These are phyloP conservation scores for Limnephilus lunatus DNA, from an alignment of 2,888 invertebrate genomes.

Conservation along the genomic window DNA sequence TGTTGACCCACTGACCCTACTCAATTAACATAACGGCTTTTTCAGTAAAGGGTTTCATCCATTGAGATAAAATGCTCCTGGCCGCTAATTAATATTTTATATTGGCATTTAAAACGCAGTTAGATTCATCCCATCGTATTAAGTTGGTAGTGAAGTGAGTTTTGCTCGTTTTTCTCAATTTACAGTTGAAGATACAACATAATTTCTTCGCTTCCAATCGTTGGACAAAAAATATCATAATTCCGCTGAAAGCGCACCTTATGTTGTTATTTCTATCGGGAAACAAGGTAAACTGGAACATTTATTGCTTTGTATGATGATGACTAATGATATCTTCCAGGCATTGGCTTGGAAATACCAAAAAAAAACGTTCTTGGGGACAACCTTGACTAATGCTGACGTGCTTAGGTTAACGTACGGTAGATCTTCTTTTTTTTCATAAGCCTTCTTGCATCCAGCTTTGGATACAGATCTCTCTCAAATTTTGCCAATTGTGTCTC, in stretches of 20 bases:
- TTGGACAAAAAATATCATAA: neutral
- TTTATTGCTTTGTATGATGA: neutral
- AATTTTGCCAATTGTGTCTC: too few relatives aligned
- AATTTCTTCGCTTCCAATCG: neutral
- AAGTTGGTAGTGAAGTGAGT: neutral
- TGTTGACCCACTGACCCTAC: too few relatives aligned
- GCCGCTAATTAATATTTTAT: neutral
- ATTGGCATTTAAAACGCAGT: neutral
- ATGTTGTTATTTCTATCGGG: neutral
- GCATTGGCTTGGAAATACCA: neutral
- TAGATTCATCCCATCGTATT: neutral
- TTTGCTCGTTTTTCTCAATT: neutral
- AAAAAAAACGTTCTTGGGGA: neutral
- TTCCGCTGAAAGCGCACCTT: neutral
- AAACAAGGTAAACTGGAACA: neutral
- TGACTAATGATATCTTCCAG: neutral
- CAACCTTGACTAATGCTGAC: neutral
- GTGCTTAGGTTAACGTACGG: neutral
- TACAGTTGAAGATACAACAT: neutral
- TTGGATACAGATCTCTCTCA: neutral
- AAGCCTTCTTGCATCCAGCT: neutral
- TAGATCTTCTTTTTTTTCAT: neutral
- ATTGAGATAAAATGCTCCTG: neutral
- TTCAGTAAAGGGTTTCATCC: neutral
- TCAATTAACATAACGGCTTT: constrained; percentile 2